Evolutionary conservation across 2,113 vertebrate genomes (phyloP).

Genomic region (Crocuta crocuta): DNA sequence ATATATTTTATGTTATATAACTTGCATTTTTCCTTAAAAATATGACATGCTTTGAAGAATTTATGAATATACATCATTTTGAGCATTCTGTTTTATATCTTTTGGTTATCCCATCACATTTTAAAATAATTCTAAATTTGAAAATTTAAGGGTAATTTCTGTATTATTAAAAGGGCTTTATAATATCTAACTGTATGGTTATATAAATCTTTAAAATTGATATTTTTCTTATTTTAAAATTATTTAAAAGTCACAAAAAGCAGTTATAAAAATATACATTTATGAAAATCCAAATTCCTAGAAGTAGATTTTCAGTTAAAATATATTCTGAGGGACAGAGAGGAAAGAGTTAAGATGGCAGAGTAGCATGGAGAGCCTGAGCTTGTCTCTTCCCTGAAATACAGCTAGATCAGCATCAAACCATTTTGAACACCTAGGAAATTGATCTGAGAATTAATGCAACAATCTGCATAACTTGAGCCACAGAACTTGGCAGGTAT

Average conservation of each 20-base stretch:
- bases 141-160: neutral
- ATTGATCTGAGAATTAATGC: no score
- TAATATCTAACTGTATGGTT: neutral
- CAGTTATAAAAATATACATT: neutral
- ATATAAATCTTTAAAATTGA: neutral
- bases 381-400: no score
- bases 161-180: neutral
- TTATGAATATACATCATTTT: neutral
- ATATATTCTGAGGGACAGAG: neutral
- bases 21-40: neutral
- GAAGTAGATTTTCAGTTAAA: neutral
- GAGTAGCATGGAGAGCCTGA: no score
- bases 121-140: neutral
- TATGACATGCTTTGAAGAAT: neutral
- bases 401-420: no score
- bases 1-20: neutral
- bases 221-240: neutral
- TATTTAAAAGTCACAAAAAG: neutral
- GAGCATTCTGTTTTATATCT: neutral
- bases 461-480: no score
- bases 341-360: no score
- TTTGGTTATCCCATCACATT: neutral
- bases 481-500: no score
- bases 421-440: no score
- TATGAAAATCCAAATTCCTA: neutral